These are phyloP conservation scores for Epinephelus malabaricus DNA, from an alignment of 2,797 vertebrate species.

Conservation along the genomic window DNA sequence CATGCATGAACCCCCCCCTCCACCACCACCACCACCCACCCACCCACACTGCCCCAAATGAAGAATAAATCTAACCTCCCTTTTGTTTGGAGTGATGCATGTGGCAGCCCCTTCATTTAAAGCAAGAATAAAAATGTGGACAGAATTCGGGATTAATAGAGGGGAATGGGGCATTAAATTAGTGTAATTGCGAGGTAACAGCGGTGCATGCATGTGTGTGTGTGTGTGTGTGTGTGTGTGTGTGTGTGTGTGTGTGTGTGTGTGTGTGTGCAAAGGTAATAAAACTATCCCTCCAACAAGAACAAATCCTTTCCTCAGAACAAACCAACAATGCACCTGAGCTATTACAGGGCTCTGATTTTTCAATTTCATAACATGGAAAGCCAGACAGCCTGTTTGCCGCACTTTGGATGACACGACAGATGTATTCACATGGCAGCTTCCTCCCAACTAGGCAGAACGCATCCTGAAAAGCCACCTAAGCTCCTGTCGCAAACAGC, in stretches of 20 bases:
- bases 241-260: slow-evolving; percentile 11
- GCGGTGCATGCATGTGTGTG: slow-evolving; percentile 15
- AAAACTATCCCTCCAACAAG: slow-evolving; percentile 47
- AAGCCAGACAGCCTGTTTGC: slow-evolving; percentile 71
- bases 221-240: slow-evolving; percentile 18
- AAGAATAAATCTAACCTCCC: slow-evolving; percentile 82
- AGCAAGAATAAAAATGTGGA: slow-evolving; percentile 76
- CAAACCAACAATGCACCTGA: slow-evolving; percentile 67
- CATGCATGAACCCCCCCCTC: slow-evolving; percentile 71
- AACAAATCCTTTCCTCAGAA: slow-evolving; percentile 39
- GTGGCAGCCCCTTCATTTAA: slow-evolving; percentile 81
- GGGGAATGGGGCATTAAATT: slow-evolving; percentile 84
- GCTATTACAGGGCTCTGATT: slow-evolving; percentile 58
- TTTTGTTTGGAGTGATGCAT: slow-evolving; percentile 80
- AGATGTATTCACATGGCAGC: slow-evolving; percentile 65
- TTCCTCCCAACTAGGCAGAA: slow-evolving; percentile 56
- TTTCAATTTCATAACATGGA: slow-evolving; percentile 68
- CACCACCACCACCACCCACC: slow-evolving; percentile 16
- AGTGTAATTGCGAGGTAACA: slow-evolving; percentile 72
- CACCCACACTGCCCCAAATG: slow-evolving; percentile 73
- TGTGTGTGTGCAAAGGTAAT: slow-evolving; percentile 38
- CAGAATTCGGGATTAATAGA: slow-evolving; percentile 83
- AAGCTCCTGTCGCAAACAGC: slow-evolving; percentile 69
- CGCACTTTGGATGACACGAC: slow-evolving; percentile 62
- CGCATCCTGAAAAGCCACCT: slow-evolving; percentile 58